Evolutionary conservation across 1,140 invertebrate species (phyloP).

Genomic region (Mercenaria mercenaria): DNA sequence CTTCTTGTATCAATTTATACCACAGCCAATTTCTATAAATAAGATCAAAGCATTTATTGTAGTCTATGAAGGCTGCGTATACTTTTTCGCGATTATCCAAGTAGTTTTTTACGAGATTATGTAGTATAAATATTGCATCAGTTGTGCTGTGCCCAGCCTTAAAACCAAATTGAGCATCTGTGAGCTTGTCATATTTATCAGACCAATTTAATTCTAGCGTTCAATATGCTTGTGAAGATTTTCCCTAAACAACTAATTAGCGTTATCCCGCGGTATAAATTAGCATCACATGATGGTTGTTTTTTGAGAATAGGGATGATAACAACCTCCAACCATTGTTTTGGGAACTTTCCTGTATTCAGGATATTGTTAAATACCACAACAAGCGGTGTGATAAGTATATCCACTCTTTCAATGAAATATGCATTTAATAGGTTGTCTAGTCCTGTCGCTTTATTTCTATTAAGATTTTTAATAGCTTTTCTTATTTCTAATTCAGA

Average conservation of each 20-base stretch:
- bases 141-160: conserved; percentile 24
- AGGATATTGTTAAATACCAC: not conserved
- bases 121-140: conserved; percentile 52
- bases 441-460: not conserved
- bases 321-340: not conserved
- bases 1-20: conserved; percentile 21
- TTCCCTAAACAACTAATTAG: not conserved
- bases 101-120: not conserved
- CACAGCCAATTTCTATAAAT: conserved; percentile 33
- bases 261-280: not conserved
- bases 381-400: not conserved
- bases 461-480: not conserved
- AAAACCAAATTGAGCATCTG: not conserved
- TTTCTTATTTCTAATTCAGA: not conserved
- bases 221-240: too few relatives aligned
- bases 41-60: conserved; percentile 54
- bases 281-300: not conserved
- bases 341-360: not conserved
- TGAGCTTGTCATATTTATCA: too few relatives aligned
- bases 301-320: conserved; percentile 10
- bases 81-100: conserved; percentile 14
- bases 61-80: conserved; percentile 50
- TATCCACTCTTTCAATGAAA: conserved; percentile 2
- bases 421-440: not conserved
- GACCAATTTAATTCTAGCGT: too few relatives aligned